A percentile compares a stretch with the other conserved stretches of the same genome.
Conservation (phyloP, 1,140 invertebrate species). For the Melanaphis sacchari region DNA sequence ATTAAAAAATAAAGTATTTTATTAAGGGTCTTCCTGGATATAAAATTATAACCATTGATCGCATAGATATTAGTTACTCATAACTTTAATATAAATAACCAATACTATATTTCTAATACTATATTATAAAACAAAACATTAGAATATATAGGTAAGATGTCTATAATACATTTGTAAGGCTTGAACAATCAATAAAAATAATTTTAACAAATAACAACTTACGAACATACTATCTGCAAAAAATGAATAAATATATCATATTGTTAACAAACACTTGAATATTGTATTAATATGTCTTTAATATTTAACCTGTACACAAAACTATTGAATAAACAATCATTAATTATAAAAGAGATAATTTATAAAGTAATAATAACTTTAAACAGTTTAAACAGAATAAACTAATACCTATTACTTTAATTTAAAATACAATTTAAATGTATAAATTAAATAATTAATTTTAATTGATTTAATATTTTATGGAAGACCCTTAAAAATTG, state of each 20-base stretch:
- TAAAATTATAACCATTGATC: not conserved
- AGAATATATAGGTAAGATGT: not conserved
- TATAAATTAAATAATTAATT: not conserved
- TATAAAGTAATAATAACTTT: not conserved
- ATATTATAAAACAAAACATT: not conserved
- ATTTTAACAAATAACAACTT: not conserved
- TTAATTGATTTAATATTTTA: not conserved
- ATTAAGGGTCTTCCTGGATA: conserved; percentile 27
- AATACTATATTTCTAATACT: not conserved
- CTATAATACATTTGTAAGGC: not conserved
- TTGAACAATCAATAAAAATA: not conserved
- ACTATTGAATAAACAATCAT: not conserved
- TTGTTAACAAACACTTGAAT: not conserved
- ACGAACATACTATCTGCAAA: not conserved
- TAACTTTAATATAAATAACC: not conserved
- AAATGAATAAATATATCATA: not conserved
- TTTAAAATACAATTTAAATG: not conserved
- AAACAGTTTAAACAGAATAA: not conserved
- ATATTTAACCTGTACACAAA: not conserved
- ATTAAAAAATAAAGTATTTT: not conserved
- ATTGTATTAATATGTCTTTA: too few species aligned
- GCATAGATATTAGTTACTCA: not conserved
- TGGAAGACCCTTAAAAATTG: conserved; percentile 47
- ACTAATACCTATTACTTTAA: not conserved
- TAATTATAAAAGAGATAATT: not conserved